A percentile compares a stretch with the other conserved stretches of the same genome.
Conservation (phyloP, 2,797 vertebrate species). For the Saxicola maurus region DNA sequence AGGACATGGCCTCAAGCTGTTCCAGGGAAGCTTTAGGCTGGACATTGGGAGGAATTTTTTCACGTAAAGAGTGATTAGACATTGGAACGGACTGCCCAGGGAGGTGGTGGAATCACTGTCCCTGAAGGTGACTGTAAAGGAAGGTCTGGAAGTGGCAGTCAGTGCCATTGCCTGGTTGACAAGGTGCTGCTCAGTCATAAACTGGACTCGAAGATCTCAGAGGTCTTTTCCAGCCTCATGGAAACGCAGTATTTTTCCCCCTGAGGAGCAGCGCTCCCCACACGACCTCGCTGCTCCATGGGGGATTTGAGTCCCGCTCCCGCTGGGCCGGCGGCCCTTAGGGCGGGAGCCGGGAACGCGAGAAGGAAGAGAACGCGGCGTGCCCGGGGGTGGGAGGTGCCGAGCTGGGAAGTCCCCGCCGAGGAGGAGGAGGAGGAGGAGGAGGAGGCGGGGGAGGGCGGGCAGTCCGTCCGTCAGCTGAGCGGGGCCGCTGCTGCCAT, state of each 20-base stretch:
- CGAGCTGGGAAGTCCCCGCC: neutral
- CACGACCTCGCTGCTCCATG: neutral
- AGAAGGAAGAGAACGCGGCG: rapidly evolving
- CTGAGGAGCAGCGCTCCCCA: rapidly evolving
- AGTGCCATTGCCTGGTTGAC: neutral
- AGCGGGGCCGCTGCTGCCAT: neutral
- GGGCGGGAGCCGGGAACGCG: rapidly evolving
- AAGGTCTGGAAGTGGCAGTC: neutral
- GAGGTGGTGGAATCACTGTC: no score
- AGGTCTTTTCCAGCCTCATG: neutral
- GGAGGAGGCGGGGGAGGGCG: neutral
- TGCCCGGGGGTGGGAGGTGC: rapidly evolving
- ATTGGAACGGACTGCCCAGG: neutral
- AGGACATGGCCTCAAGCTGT: neutral
- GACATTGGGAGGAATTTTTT: neutral
- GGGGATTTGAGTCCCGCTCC: rapidly evolving
- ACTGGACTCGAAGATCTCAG: neutral
- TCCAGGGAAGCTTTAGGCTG: neutral
- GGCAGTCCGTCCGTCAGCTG: slow-evolving; percentile 1
- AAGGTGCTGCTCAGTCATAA: neutral
- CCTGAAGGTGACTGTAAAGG: neutral
- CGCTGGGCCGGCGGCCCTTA: rapidly evolving
- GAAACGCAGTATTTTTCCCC: rapidly evolving
- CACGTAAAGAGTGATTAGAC: neutral
- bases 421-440: neutral